Base-by-base conservation (phyloP, 2,888 invertebrate genomes). In the Graphium colonna region DNA sequence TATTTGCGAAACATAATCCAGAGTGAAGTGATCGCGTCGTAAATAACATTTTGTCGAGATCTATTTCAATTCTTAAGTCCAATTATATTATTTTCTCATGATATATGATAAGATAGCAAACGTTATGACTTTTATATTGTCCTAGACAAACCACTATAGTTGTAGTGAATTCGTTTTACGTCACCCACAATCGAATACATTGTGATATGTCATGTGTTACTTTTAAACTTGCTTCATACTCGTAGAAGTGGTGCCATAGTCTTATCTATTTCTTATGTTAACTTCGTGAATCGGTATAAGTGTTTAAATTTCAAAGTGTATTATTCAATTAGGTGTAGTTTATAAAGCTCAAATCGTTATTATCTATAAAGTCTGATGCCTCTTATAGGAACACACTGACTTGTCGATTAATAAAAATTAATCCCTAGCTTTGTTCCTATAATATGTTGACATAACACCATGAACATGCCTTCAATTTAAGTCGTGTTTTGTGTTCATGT, bases 51-150 rank as follows among this genome's bases (percentile, higher is more conserved):
- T 53, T 47, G 49, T 47, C 69, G 77, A 81, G 84, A 83, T 78
- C 82, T 85, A 85, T 86, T 85, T 86, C 85, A 83, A 83, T 80
- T 76, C 82, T 80, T 71, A 72, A 77, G 80, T 82, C 76, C 77
- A 85, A 68, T 73, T 69, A 68, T 74, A 63, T 64, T 62, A 64
- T 71, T 73, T 71, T 77, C 21, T 55, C 13, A 77, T 74, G 67
- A 73, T 73, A 59, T 43, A 51, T 61, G 65, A 65, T 68, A 64
- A 64, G 64, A 68, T 68, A 71, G 51, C 60, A 62, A 67, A 74
- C 73, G 77, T 79, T 58, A 55, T 71, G 73, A 73, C 62, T 76
- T 77, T 75, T 73, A 73, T 77, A 77, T 73, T 36, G 69, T 69
- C 71, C 65, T 75, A 76, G 70, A 66, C 61, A 66, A 71, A 67